Conservation (phyloP, 2,113 vertebrate genomes). For the Paramormyrops kingsleyae region DNA sequence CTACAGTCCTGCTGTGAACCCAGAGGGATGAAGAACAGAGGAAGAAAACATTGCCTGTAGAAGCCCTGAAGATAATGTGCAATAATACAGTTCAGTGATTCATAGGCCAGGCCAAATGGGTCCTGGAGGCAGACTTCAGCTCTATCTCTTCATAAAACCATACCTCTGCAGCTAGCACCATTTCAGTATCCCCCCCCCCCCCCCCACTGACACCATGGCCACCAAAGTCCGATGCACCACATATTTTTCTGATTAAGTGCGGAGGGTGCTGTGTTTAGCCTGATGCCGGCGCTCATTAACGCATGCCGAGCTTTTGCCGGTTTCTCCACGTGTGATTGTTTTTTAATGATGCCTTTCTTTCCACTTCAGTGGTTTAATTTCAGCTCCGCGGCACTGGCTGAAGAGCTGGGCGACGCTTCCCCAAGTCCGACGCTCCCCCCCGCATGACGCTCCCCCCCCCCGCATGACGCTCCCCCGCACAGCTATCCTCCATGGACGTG, state of each 20-base stretch:
- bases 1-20: conserved; percentile 72
- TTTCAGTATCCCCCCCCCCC: too few species aligned
- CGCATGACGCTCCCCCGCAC: neutral
- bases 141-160: conserved; percentile 75
- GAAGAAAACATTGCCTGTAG: conserved; percentile 74
- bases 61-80: conserved; percentile 82
- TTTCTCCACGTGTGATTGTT: conserved; percentile 86
- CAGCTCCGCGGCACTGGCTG: conserved; percentile 72
- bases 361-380: conserved; percentile 86
- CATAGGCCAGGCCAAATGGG: conserved; percentile 82
- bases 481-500: neutral
- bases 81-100: conserved; percentile 85
- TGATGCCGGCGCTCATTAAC: conserved; percentile 82
- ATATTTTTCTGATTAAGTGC: conserved; percentile 84
- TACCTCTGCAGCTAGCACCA: conserved; percentile 69
- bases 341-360: conserved; percentile 89
- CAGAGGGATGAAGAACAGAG: neutral
- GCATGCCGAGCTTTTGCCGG: conserved; percentile 76
- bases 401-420: neutral
- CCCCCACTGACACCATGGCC: conserved; percentile 62
- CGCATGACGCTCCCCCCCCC: too few species aligned
- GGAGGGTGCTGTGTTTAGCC: conserved; percentile 82
- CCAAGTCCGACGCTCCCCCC: neutral
- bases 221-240: conserved; percentile 80
- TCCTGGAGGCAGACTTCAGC: conserved; percentile 65